Evolutionary conservation across 1,140 invertebrate species (phyloP).

Genomic region (Papilio dardanus): DNA sequence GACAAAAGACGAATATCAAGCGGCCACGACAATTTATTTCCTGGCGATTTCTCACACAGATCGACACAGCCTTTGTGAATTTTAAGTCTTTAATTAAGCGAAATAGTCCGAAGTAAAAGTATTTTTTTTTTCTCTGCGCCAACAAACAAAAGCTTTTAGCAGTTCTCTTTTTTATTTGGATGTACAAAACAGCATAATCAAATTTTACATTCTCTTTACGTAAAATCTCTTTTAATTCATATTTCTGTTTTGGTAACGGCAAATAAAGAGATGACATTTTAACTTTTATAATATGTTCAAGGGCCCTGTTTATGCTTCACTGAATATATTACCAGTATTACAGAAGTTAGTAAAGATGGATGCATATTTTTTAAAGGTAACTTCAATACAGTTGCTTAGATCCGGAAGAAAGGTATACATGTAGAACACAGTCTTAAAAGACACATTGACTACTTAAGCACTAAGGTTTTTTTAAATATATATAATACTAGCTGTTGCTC

Average conservation of each 20-base stretch:
- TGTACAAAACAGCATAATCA: constrained; percentile 8
- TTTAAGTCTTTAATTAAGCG: constrained; percentile 27
- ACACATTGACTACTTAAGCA: too few relatives aligned
- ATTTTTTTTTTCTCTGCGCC: not conserved
- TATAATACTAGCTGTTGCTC: too few relatives aligned
- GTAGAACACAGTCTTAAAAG: too few relatives aligned
- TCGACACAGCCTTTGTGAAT: constrained; percentile 24
- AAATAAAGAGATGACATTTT: too few relatives aligned
- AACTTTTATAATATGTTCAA: too few relatives aligned
- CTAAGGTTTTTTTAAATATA: too few relatives aligned
- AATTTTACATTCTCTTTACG: not conserved
- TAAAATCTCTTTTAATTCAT: not conserved
- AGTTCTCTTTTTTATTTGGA: not conserved
- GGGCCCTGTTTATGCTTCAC: too few relatives aligned
- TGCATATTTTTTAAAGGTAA: too few relatives aligned
- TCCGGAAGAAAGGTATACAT: too few relatives aligned
- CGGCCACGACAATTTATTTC: constrained; percentile 12
- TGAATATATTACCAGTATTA: too few relatives aligned
- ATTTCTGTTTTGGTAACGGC: not conserved
- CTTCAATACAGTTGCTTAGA: too few relatives aligned
- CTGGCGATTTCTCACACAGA: not conserved
- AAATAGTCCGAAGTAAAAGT: constrained; percentile 13
- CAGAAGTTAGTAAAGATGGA: too few relatives aligned
- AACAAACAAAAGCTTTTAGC: constrained; percentile 13
- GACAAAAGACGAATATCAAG: not conserved